phyloP scores from a whole-genome alignment of 2,113 vertebrate species.

The Pseudolaguvia tuberculata region DNA sequence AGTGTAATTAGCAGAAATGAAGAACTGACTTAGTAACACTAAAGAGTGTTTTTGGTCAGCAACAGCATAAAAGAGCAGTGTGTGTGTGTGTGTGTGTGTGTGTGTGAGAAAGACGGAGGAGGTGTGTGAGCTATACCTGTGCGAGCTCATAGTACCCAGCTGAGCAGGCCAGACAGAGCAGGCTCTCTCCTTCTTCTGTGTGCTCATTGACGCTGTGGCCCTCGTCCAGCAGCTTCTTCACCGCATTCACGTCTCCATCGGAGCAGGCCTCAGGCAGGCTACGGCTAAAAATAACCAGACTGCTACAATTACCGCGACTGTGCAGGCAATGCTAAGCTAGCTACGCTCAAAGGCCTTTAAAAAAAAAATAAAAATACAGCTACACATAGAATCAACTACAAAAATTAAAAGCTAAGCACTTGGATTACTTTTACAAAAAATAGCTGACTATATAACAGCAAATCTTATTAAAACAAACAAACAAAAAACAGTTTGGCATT shows the following conservation, averaged over 20 bases:
- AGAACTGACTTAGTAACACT: neutral
- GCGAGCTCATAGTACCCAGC: conserved; percentile 98
- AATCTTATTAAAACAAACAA: no score
- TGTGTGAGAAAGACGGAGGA: neutral
- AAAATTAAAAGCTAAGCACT: no score
- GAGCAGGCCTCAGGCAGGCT: conserved; percentile 98
- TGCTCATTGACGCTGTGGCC: conserved; percentile 97
- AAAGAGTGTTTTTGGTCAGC: neutral
- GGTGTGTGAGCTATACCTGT: conserved; percentile 75
- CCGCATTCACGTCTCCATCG: conserved; percentile 96
- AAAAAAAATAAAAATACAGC: no score
- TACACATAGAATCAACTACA: neutral
- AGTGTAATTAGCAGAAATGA: neutral
- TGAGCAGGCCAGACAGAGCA: conserved; percentile 94
- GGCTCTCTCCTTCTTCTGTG: conserved; percentile 96
- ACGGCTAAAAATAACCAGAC: conserved; percentile 90
- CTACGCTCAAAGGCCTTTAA: conserved; percentile 36
- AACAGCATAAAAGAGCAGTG: conserved; percentile 9
- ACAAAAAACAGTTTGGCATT: no score
- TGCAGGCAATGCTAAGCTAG: conserved; percentile 64
- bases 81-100: conserved; percentile 1
- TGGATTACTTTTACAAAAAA: neutral
- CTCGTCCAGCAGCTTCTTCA: conserved; percentile 94
- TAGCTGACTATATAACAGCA: conserved; percentile 26
- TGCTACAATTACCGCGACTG: conserved; percentile 80